Evolutionary conservation across 2,113 vertebrate species (phyloP), one percentile per base, ranked within the genome.

Genomic region (Anseranas semipalmata): DNA sequence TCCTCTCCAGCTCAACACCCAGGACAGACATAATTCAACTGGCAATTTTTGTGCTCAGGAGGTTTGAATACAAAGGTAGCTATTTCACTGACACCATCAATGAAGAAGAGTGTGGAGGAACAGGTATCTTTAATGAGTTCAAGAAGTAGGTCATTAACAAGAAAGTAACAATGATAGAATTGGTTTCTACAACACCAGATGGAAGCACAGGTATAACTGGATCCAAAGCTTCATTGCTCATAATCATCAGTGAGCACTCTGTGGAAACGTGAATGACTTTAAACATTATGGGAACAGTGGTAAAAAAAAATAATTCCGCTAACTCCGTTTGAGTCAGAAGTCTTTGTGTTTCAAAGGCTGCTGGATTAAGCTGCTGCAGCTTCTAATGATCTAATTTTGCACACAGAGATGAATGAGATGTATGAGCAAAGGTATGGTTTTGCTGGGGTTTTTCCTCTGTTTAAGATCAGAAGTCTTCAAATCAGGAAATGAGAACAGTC

Each of bases 101-200:
- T 71, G 76, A 92, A 89, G 41, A 96, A 88, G 46, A 88, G 59
- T 14, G 0, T 18, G 33, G 9, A 66, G 18, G 70, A 92, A 80
- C 60, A 87, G 58, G 66, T 87, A 95, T 50, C 73, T 90, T 78
- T 93, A 75, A 91, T 82, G 55, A 90, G 53, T 91, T 96, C 73
- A 95, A 90, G 66, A 94, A 89, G 48, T 67, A 82, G 70, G 52
- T 85, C 66, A 80, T 96, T 95, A 95, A 89, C 48, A 94, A 62
- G 85, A 92, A 91, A 94, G 59, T 79, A 92, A 83, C 22, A 8
- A 72, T 93, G 87, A 92, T 65, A 73, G 70, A 90, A 89, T 74
- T 83, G 43, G 50, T 92, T 95, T 95, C 77, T 97, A 63, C 52
- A 94, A 73, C 85, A 94, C n/a, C 83, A 96, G 84, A 85, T 96